Base-by-base conservation (phyloP, 2,888 invertebrate genomes). In the Dromius quadrimaculatus region DNA sequence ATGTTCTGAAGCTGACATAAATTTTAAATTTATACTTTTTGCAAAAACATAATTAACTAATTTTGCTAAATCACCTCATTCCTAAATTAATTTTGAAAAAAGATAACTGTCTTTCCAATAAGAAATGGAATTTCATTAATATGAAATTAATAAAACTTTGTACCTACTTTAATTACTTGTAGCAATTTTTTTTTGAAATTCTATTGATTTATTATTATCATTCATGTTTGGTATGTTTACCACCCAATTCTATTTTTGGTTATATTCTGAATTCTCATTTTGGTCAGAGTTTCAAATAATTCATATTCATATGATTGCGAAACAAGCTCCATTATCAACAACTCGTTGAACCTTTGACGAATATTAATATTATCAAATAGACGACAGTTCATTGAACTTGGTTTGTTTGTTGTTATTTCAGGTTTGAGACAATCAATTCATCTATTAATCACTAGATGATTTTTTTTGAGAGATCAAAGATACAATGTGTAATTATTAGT, bases 341-440 rank as follows among this genome's bases (percentile, higher is more conserved):
- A 20, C 8, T 23, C 15, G 15, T 17, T 36, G 62, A 17, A 62
- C 22, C 32, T 65, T 50, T 65, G 34, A 65, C 65, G 50, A 50
- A 50, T 50, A 65, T 32, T 32, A 47, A 65, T 34, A 23, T 65
- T 65, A 65, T 65, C 65, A 65, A 65, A 65, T 65, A 65, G n/a
- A 13, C 32, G 34, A 22, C 47, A 65, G 65, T 28, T 54, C 50
- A 28, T 28, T 15, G 50, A 54, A 23, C 50, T 54, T 32, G 28
- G 22, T 8, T 41, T 54, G 28, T 54, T 54, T 54, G 50, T 54
- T 47, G 47, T 47, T 47, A 28, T 54, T 11, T 28, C 15, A 6
- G 43, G 15, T 19, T n/a, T 43, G 17, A 19, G 11, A 19, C 19
- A 41, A 41, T 41, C 41, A 15, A 15, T 41, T 41, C 15, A 41